These are phyloP conservation scores for Salvelinus fontinalis DNA, from an alignment of 2,113 vertebrate species.

Conservation along the genomic window DNA sequence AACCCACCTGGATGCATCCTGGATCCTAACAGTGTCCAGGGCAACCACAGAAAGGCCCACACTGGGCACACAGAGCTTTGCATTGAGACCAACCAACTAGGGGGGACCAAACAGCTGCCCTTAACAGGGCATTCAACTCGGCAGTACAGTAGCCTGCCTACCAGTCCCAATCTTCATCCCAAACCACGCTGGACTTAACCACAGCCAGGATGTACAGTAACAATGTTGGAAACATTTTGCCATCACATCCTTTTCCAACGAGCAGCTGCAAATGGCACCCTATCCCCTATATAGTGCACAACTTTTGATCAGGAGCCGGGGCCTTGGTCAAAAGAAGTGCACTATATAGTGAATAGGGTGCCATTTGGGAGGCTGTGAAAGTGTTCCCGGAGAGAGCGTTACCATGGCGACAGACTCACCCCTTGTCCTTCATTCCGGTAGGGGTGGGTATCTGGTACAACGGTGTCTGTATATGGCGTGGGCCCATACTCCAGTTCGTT, in stretches of 20 bases:
- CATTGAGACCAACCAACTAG: not conserved
- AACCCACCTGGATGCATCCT: no score
- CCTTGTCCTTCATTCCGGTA: conserved; percentile 10
- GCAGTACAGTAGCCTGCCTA: no score
- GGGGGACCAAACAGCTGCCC: not conserved
- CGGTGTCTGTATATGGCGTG: conserved; percentile 9
- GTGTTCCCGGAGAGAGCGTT: conserved; percentile 13
- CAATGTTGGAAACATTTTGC: not conserved
- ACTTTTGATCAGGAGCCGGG: no score
- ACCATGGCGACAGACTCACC: conserved; percentile 41
- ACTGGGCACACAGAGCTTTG: not conserved
- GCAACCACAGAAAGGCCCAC: not conserved
- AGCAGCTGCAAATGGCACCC: not conserved
- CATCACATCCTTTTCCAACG: not conserved
- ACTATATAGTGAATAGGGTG: not conserved
- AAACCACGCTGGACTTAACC: not conserved
- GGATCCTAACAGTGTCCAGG: no score
- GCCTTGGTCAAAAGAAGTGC: no score
- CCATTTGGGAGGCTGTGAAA: conserved; percentile 25
- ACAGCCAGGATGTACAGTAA: conserved; percentile 17
- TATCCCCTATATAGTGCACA: no score
- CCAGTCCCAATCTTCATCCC: not conserved
- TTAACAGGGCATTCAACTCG: not conserved
- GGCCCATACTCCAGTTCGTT: conserved; percentile 1
- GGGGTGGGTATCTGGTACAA: not conserved